phyloP scores from a whole-genome alignment of 2,113 vertebrate genomes.

The Hylia prasina region DNA sequence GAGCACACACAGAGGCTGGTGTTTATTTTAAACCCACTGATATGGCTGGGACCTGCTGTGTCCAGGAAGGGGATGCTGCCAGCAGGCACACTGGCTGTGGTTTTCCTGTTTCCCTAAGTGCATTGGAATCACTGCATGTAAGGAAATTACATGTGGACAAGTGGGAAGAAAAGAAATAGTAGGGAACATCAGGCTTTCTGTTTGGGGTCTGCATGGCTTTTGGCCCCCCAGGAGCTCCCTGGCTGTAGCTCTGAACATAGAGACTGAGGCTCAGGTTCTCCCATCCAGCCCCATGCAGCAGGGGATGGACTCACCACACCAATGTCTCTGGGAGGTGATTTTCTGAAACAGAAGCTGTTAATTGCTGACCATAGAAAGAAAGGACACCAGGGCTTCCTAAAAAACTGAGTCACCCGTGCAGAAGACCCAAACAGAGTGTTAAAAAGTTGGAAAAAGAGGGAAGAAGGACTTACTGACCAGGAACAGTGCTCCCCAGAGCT shows the following conservation, averaged over 20 bases:
- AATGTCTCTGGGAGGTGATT: background rate
- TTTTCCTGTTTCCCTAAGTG: background rate
- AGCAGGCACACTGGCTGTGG: background rate
- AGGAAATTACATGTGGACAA: background rate
- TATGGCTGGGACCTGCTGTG: background rate
- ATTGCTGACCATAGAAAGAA: background rate
- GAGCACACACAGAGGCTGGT: background rate
- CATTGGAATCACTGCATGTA: background rate
- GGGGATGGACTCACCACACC: background rate
- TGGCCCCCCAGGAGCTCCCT: background rate
- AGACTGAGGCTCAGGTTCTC: background rate
- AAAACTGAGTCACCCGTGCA: background rate
- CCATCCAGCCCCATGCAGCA: background rate
- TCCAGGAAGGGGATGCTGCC: background rate
- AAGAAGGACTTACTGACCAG: background rate
- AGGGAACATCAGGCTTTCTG: background rate
- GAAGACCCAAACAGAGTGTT: background rate
- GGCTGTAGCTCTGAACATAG: background rate
- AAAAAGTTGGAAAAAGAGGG: background rate
- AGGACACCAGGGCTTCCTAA: fast-evolving
- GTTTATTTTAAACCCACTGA: background rate
- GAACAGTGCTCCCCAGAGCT: background rate
- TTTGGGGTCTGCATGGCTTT: background rate
- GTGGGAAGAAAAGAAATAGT: background rate
- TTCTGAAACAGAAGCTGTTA: background rate